Evolutionary conservation across 1,140 invertebrate genomes (phyloP).

Genomic region (Augochlora pura): DNA sequence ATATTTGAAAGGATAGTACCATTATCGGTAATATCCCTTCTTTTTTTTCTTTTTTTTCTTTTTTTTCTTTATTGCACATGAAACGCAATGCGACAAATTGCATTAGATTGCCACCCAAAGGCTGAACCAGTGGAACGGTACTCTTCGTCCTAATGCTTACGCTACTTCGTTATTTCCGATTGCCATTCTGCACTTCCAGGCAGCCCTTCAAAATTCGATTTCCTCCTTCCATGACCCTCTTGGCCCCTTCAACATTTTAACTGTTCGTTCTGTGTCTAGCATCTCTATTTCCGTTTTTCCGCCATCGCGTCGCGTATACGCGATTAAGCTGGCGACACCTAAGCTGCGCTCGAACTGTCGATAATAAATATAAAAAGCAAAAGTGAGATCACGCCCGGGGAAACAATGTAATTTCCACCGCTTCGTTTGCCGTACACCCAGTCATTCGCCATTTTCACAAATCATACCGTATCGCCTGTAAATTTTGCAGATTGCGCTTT

Average conservation of each 20-base stretch:
- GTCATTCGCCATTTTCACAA: neutral
- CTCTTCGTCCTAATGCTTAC: slow-evolving; percentile 45
- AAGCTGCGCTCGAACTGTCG: slow-evolving; percentile 10
- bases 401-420: slow-evolving; percentile 9
- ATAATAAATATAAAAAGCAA: slow-evolving; percentile 19
- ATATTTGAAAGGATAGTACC: neutral
- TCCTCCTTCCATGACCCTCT: slow-evolving; percentile 26
- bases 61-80: slow-evolving; percentile 28
- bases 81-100: slow-evolving; percentile 44
- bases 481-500: no score
- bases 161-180: slow-evolving; percentile 55
- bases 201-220: slow-evolving; percentile 56
- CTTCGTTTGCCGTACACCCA: neutral
- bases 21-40: neutral
- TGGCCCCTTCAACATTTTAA: slow-evolving; percentile 47
- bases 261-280: slow-evolving; percentile 22
- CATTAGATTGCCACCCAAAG: slow-evolving; percentile 34
- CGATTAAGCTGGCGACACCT: slow-evolving; percentile 35
- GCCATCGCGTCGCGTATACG: slow-evolving; percentile 28
- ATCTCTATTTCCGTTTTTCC: slow-evolving; percentile 41
- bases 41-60: no score
- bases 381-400: neutral
- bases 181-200: slow-evolving; percentile 37
- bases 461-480: no score
- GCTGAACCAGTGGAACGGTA: slow-evolving; percentile 40